Base-by-base conservation (phyloP, 1,140 invertebrate species). In the Pseudomyrmex concolor region DNA sequence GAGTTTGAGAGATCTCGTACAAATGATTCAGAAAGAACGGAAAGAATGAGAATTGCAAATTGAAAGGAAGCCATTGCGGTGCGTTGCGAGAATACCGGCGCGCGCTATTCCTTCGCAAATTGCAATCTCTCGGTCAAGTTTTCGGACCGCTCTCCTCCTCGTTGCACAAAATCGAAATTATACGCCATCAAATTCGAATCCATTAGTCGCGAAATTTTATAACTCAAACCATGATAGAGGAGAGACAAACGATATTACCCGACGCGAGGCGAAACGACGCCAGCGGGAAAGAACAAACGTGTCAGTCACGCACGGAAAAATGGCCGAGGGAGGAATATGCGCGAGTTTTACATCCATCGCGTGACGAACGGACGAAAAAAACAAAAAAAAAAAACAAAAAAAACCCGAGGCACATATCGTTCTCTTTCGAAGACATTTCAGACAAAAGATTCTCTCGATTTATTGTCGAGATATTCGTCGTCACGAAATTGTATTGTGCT, bases 161-260 rank as follows among this genome's bases (percentile, higher is more conserved):
- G 25, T 19, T 2, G 15, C 62, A 15, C 22, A 5, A 34, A 34
- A 43, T 50, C 45, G 45, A 62, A 1, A 25, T 63, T 63, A 34
- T 54, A 19, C 5, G 34, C 55, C 50, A 64, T 64, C n/a, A 64
- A 76, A 76, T 76, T 54, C n/a, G 45, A 43, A 76, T 54, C 10
- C 3, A 10, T 63, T 54, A 13, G 50, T 4, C 43, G 19, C 13
- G 50, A 7, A 50, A 25, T n/a, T 64, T 64, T 74, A 63, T 74
- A 51, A 63, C n/a, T 76, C 48, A 54, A 17, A 51, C 2, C 50
- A 51, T 12, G 7, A 51, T 12, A 13, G 60, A 12, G 19, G 25
- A 34, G 34, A 48, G 7, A 60, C 15, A 60, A 73, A 73, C n/a
- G 34, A 72, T 59, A 59, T 72, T 59, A 72, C 34, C 43, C 34